These are phyloP conservation scores for Paracyprichromis sp. DNA, from an alignment of 2,113 vertebrate genomes.

Conservation along the genomic window DNA sequence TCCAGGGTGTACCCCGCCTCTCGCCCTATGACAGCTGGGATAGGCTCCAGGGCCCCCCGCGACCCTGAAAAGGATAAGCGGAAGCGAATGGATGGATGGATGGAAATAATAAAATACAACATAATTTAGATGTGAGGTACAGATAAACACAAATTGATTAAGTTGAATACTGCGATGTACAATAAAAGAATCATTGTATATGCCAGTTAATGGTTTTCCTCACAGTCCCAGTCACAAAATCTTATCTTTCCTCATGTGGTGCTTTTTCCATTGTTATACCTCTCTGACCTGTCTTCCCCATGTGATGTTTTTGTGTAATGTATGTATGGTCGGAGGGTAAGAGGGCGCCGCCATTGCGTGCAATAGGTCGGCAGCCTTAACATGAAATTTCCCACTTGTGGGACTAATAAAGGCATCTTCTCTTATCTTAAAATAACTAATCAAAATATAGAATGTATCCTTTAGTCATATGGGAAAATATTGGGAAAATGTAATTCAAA, in stretches of 20 bases:
- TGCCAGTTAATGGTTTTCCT: not conserved
- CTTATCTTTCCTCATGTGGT: not conserved
- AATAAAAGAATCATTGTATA: not conserved
- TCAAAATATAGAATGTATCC: not conserved
- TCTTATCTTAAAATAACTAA: not conserved
- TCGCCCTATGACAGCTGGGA: no score
- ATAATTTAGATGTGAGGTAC: not conserved
- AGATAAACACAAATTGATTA: not conserved
- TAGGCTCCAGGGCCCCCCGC: no score
- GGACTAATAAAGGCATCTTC: not conserved
- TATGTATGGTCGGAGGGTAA: not conserved
- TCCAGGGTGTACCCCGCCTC: no score
- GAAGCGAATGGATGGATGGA: no score
- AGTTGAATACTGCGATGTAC: not conserved
- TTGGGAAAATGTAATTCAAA: not conserved
- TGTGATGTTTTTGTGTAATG: not conserved
- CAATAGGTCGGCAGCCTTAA: not conserved
- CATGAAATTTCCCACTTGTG: not conserved
- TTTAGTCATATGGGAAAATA: not conserved
- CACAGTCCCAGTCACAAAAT: not conserved
- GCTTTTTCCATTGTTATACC: not conserved
- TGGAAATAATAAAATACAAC: not conserved
- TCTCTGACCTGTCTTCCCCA: not conserved
- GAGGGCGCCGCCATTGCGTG: not conserved
- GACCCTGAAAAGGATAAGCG: no score